phyloP scores from a whole-genome alignment of 2,888 invertebrate genomes.

The Oxystoma pomonae region DNA sequence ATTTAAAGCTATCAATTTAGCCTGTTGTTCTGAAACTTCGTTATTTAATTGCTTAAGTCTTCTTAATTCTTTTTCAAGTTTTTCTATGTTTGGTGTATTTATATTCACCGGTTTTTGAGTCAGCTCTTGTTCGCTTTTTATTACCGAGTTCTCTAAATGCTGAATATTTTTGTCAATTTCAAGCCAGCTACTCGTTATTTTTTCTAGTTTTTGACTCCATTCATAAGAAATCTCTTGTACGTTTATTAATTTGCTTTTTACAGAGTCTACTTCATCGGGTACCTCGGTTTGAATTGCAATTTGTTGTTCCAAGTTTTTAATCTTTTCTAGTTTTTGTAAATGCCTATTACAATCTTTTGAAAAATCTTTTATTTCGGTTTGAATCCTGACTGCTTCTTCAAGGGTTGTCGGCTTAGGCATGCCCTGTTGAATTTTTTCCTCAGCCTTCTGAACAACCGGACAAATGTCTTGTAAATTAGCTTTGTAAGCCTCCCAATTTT shows the following conservation, averaged over 20 bases:
- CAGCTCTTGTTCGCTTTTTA: constrained; percentile 60
- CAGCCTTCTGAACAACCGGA: constrained; percentile 86
- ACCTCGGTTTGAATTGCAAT: constrained; percentile 71
- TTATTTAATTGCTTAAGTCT: constrained; percentile 77
- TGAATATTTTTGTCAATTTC: constrained; percentile 74
- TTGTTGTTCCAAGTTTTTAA: constrained; percentile 70
- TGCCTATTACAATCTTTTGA: constrained; percentile 75
- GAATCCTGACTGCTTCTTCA: constrained; percentile 76
- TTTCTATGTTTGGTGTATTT: constrained; percentile 68
- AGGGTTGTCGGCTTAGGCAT: constrained; percentile 72
- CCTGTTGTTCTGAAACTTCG: constrained; percentile 81
- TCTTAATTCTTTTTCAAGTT: constrained; percentile 71
- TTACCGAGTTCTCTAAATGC: constrained; percentile 75
- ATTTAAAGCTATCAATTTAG: constrained; percentile 73
- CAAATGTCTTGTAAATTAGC: constrained; percentile 72
- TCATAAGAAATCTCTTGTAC: constrained; percentile 78
- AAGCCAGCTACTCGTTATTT: constrained; percentile 75
- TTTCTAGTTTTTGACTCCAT: constrained; percentile 73
- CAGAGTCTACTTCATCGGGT: constrained; percentile 79
- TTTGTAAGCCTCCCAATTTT: constrained; percentile 83
- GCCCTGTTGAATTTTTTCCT: constrained; percentile 69
- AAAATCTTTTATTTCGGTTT: constrained; percentile 67
- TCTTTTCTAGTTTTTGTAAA: constrained; percentile 67
- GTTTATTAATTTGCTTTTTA: constrained; percentile 79
- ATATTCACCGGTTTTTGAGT: constrained; percentile 57